These are phyloP conservation scores for Garra rufa DNA, from an alignment of 2,113 vertebrate species.

Conservation along the genomic window DNA sequence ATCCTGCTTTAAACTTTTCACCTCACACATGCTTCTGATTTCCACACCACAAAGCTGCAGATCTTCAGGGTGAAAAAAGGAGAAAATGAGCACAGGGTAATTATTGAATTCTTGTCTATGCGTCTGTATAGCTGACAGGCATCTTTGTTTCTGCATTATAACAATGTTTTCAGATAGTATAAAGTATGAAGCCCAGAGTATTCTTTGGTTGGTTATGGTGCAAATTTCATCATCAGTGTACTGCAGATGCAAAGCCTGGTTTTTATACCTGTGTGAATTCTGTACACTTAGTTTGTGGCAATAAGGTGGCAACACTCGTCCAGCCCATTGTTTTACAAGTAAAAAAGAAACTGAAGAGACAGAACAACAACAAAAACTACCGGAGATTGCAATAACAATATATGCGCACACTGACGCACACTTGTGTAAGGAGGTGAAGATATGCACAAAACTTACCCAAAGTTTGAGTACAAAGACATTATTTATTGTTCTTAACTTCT, in stretches of 20 bases:
- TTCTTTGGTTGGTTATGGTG: neutral
- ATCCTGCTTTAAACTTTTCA: conserved; percentile 54
- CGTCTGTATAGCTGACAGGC: neutral
- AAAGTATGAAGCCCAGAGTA: neutral
- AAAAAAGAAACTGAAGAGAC: neutral
- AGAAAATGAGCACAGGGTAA: conserved; percentile 9
- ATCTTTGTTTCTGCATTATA: neutral
- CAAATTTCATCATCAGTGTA: neutral
- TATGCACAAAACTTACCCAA: neutral
- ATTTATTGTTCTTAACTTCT: neutral
- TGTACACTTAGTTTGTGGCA: neutral
- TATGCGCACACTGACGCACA: too few relatives aligned
- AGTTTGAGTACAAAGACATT: neutral
- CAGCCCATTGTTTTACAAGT: neutral
- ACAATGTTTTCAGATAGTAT: neutral
- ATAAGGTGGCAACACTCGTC: neutral
- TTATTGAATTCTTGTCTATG: neutral
- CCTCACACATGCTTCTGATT: conserved; percentile 54
- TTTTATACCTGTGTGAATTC: neutral
- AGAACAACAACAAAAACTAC: neutral
- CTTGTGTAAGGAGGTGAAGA: neutral
- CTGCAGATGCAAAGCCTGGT: neutral
- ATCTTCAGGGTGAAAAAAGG: neutral
- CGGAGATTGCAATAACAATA: neutral
- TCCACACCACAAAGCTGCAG: conserved; percentile 7